Evolutionary conservation across 2,888 invertebrate species (phyloP).

Genomic region (Boloria selene): DNA sequence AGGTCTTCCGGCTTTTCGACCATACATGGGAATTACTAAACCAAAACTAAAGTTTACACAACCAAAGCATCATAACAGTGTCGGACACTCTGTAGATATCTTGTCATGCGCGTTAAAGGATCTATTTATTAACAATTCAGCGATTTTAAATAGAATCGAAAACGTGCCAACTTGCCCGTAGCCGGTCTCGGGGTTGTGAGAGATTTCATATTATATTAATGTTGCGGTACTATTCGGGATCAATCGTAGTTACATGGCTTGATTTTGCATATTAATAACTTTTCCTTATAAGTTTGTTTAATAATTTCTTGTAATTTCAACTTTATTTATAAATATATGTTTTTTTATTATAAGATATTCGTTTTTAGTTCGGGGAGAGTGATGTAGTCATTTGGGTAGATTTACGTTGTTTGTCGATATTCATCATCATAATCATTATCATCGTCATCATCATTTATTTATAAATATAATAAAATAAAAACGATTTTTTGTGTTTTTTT

Average conservation of each 20-base stretch:
- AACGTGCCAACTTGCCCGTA: constrained; percentile 66
- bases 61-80: neutral
- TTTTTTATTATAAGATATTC: neutral
- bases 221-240: constrained; percentile 44
- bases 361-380: neutral
- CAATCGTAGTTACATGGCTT: constrained; percentile 2
- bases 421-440: no score
- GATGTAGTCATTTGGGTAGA: no score
- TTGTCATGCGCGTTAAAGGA: constrained; percentile 41
- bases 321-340: neutral
- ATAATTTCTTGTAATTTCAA: no score
- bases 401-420: no score
- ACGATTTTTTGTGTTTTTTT: no score
- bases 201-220: constrained; percentile 61
- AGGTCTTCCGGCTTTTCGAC: no score
- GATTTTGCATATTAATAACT: neutral
- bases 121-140: constrained; percentile 68
- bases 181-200: constrained; percentile 45
- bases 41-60: no score
- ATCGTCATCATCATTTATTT: no score
- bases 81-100: constrained; percentile 2
- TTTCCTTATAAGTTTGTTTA: neutral
- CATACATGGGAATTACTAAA: no score
- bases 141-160: constrained; percentile 75
- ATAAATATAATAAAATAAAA: no score